These are phyloP conservation scores for Pegoplata infirma DNA, from an alignment of 2,888 invertebrate species.

Conservation along the genomic window DNA sequence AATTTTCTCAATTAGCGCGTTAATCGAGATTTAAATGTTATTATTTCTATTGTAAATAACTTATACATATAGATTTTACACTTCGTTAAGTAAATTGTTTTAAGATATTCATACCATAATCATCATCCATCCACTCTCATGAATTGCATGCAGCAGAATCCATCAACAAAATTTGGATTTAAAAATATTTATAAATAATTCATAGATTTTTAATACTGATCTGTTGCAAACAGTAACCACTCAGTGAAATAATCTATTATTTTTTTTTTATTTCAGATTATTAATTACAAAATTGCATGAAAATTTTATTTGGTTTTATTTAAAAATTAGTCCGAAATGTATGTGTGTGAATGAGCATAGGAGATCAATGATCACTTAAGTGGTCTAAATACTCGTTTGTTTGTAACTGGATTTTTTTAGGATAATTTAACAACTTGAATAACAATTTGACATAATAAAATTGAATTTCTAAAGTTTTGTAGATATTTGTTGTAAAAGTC, in stretches of 20 bases:
- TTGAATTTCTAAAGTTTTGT: no score
- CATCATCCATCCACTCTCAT: conserved; percentile 39
- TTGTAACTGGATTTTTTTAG: no score
- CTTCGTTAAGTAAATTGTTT: conserved; percentile 55
- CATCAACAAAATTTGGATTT: conserved; percentile 51
- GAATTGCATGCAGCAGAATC: conserved; percentile 54
- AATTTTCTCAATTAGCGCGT: no score
- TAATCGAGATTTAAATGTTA: no score
- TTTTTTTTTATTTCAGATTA: conserved; percentile 38
- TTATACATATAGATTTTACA: conserved; percentile 50
- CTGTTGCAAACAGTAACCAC: conserved; percentile 33
- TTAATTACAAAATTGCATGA: conserved; percentile 60
- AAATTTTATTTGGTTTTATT: conserved; percentile 12
- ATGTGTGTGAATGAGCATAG: no score
- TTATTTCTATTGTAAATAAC: no score
- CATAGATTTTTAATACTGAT: conserved; percentile 20
- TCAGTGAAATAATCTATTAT: conserved; percentile 33
- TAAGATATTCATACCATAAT: conserved; percentile 43
- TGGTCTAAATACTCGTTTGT: no score
- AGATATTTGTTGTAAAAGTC: no score
- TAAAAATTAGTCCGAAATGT: no score
- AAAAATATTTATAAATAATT: conserved; percentile 47
- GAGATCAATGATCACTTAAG: no score
- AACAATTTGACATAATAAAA: no score
- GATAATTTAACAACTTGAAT: no score